Conservation (phyloP, 2,113 vertebrate species). For the Pholis gunnellus region DNA sequence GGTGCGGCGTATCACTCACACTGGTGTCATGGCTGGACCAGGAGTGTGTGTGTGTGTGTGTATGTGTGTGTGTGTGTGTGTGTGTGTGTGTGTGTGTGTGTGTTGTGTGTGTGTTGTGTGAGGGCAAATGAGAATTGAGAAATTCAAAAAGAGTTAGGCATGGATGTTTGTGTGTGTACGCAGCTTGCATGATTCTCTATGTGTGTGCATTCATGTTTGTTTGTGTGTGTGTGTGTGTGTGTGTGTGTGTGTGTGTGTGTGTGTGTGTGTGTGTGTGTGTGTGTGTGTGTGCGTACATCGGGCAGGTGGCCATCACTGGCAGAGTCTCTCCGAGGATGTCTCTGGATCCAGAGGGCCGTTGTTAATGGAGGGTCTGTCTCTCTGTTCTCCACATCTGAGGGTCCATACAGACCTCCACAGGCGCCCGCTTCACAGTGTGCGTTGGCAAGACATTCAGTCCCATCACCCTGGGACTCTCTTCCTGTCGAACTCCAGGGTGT, state of each 20-base stretch:
- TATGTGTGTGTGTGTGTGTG: constrained; percentile 10
- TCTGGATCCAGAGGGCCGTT: constrained; percentile 66
- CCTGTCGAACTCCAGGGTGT: constrained; percentile 67
- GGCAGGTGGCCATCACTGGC: constrained; percentile 71
- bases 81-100: constrained; percentile 11
- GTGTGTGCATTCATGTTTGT: constrained; percentile 3
- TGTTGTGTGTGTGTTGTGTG: constrained; percentile 8
- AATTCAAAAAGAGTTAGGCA: constrained; percentile 15
- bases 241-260: constrained; percentile 17
- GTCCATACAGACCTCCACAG: constrained; percentile 62
- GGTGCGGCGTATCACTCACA: constrained; percentile 48
- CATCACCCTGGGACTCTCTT: constrained; percentile 68
- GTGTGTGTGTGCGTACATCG: constrained; percentile 33
- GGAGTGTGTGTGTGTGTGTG: constrained; percentile 9
- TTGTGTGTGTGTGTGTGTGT: constrained; percentile 27
- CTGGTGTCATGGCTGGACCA: constrained; percentile 25
- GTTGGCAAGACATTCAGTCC: constrained; percentile 70
- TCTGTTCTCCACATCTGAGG: constrained; percentile 73
- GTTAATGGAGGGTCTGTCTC: constrained; percentile 64
- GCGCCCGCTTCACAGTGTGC: constrained; percentile 54
- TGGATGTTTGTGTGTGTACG: constrained; percentile 36
- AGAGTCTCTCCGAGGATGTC: constrained; percentile 52
- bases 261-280: constrained; percentile 24
- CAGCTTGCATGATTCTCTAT: constrained; percentile 17
- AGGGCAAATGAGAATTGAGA: constrained; percentile 9